These are phyloP conservation scores for Manis javanica DNA, from an alignment of 2,797 vertebrate genomes.

Conservation along the genomic window DNA sequence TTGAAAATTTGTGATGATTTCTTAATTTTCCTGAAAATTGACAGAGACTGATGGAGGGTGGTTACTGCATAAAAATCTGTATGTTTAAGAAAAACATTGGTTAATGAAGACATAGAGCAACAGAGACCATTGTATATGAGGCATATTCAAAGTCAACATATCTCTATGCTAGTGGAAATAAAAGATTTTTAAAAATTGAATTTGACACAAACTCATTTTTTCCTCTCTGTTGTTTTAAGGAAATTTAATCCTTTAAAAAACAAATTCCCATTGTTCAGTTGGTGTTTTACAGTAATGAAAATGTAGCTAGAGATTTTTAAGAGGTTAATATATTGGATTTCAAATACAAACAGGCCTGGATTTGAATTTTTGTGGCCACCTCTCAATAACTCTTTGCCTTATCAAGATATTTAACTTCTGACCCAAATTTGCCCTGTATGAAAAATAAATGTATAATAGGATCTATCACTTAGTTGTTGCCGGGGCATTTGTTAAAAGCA, in stretches of 20 bases:
- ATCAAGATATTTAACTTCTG: background rate
- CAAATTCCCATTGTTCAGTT: background rate
- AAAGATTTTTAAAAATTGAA: constrained; percentile 6
- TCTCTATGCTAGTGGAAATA: background rate
- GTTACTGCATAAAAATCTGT: background rate
- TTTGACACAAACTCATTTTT: background rate
- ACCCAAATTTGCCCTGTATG: background rate
- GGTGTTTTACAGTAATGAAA: background rate
- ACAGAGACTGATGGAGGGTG: background rate
- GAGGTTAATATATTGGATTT: background rate
- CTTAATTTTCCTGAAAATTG: background rate
- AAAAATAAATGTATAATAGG: background rate
- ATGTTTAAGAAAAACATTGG: background rate
- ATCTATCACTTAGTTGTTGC: background rate
- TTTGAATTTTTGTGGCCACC: background rate
- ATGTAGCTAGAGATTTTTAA: background rate
- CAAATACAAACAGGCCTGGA: background rate
- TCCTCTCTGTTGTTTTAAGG: background rate
- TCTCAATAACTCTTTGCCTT: background rate
- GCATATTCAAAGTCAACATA: background rate
- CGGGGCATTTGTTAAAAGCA: background rate
- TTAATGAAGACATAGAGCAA: background rate
- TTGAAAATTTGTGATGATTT: background rate
- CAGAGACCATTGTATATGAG: background rate
- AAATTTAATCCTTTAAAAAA: background rate